phyloP scores from a whole-genome alignment of 2,888 invertebrate species.

The Lepidochrysops patricia region DNA sequence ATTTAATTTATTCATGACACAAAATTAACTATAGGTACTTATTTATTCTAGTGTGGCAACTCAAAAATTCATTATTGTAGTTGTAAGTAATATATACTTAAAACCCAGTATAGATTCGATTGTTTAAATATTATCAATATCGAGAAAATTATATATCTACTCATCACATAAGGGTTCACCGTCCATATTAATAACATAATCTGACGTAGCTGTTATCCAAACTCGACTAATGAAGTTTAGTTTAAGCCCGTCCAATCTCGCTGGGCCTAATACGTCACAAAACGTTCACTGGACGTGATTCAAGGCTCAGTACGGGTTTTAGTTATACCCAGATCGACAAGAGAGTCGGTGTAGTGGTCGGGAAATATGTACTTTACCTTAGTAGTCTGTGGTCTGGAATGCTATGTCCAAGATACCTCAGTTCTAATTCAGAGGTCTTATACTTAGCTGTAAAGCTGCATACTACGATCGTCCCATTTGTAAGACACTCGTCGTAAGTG shows the following conservation, averaged over 20 bases:
- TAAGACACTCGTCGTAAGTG: no score
- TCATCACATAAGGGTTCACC: not conserved
- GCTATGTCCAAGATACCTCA: not conserved
- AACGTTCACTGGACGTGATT: conserved; percentile 18
- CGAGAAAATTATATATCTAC: not conserved
- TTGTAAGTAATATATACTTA: no score
- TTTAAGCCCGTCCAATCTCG: conserved; percentile 53
- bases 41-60: no score
- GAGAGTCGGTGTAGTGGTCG: no score
- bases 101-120: no score
- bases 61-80: no score
- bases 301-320: not conserved
- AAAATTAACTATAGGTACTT: no score
- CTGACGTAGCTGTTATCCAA: conserved; percentile 37
- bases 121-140: no score
- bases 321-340: not conserved
- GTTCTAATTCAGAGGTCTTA: not conserved
- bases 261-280: conserved; percentile 21
- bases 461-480: no score
- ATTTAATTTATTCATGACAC: no score
- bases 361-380: not conserved
- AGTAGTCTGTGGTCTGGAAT: not conserved
- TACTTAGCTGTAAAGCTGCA: no score
- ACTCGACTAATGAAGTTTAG: conserved; percentile 58
- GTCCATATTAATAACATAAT: conserved; percentile 2